phyloP scores from a whole-genome alignment of 2,113 vertebrate species.

The Sialia sialis region DNA sequence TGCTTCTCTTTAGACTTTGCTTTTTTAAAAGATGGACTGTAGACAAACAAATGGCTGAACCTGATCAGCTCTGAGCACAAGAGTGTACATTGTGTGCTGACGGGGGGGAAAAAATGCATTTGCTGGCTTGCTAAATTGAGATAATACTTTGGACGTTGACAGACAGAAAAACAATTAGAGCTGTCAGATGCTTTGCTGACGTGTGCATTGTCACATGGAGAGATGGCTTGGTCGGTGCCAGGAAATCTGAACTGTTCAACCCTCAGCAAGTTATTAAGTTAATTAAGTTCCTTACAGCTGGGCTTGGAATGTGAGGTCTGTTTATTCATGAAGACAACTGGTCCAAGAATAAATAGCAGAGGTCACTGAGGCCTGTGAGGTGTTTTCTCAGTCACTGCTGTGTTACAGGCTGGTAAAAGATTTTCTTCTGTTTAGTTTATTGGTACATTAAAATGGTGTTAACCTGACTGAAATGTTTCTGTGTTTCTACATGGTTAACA shows the following conservation, averaged over 20 bases:
- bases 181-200: constrained; percentile 31
- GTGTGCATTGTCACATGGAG: not conserved
- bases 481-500: not conserved
- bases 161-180: constrained; percentile 38
- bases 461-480: not conserved
- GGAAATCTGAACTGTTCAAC: constrained; percentile 42
- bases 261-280: constrained; percentile 34
- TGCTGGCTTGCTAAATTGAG: constrained; percentile 52
- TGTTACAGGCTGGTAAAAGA: not conserved
- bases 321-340: not conserved
- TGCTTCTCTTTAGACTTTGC: not conserved
- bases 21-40: not conserved
- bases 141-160: constrained; percentile 34
- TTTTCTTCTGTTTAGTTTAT: not conserved
- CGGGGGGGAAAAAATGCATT: not conserved
- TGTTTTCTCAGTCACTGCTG: not conserved
- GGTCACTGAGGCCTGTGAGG: not conserved
- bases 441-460: not conserved
- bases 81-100: not conserved
- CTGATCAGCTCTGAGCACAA: not conserved
- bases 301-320: constrained; percentile 14
- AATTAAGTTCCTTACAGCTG: constrained; percentile 29
- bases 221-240: not conserved
- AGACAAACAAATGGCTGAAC: not conserved
- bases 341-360: not conserved